phyloP scores from a whole-genome alignment of 2,113 vertebrate genomes.

The Thymallus thymallus region DNA sequence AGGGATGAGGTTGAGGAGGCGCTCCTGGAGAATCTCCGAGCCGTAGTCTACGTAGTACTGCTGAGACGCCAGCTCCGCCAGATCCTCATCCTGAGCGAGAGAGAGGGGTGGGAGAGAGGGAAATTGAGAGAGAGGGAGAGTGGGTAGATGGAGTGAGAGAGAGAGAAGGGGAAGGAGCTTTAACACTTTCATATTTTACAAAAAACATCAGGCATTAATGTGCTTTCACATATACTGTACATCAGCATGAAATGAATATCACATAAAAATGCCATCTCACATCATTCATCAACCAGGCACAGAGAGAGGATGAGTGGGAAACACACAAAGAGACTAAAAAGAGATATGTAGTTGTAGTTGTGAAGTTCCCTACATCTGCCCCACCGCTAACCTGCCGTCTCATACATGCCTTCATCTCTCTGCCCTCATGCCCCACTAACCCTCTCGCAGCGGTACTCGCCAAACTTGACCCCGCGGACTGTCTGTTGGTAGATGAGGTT shows the following conservation, averaged over 20 bases:
- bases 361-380: neutral
- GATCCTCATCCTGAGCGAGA: constrained; percentile 85
- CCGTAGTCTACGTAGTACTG: constrained; percentile 97
- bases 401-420: neutral
- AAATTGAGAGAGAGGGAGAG: neutral
- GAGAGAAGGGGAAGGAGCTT: neutral
- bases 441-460: constrained; percentile 95
- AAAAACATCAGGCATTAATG: no score
- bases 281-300: no score
- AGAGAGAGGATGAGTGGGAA: no score
- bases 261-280: no score
- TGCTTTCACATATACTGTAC: no score
- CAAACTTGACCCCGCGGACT: constrained; percentile 94
- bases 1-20: constrained; percentile 88
- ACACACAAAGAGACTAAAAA: neutral
- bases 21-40: constrained; percentile 86
- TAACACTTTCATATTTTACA: no score
- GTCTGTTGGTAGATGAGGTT: constrained; percentile 98
- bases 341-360: no score
- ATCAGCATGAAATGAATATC: no score
- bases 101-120: neutral
- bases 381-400: neutral
- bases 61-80: constrained; percentile 93
- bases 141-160: neutral
- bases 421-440: constrained; percentile 60